Base-by-base conservation (phyloP, 2,797 vertebrate genomes). In the Chaenodraco wilsoni region DNA sequence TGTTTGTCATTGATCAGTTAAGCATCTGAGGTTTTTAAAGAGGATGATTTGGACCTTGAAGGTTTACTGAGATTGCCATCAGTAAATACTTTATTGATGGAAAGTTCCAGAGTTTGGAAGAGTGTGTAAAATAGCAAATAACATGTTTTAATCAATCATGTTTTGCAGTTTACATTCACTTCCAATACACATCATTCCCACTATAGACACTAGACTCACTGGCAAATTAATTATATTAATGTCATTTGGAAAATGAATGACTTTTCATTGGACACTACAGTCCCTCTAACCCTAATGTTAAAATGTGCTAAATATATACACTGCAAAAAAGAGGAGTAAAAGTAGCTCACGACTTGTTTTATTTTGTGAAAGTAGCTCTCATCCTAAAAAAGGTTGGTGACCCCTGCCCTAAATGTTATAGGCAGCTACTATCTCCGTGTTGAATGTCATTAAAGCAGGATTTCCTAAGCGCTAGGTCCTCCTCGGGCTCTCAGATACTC, bases 361-460 rank as follows among this genome's bases (percentile, higher is more conserved):
- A 5, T 27, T 27, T 27, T 27, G 27, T 27, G 27, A 27, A 27
- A 27, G 27, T 27, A 27, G 27, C 27, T 27, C 27, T 27, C 4
- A 27, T 27, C 27, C 27, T 27, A 27, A 27, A 27, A 27, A 27
- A 27, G 27, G 27, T 27, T 27, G 27, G 27, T 27, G 27, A 27
- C 27, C 27, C 27, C 27, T 27, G 27, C 27, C 1, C 27, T 52
- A 50, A 15, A 33, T 45, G 59, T 19, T 54, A 65, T 41, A 61
- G 64, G 41, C 31, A 51, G 27, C 3, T 61, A 12, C 56, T 52
- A 44, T 57, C 31, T 62, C 16, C 31, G 33, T 63, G 55, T 33
- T 75, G 78, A 81, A 69, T 64, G 40, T 76, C 54, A 64, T 74
- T 51, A 69, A 45, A 66, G 40, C n/a, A 62, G 52, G 74, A 74